Conservation (phyloP, 2,797 vertebrate species). For the Cynopterus sphinx region DNA sequence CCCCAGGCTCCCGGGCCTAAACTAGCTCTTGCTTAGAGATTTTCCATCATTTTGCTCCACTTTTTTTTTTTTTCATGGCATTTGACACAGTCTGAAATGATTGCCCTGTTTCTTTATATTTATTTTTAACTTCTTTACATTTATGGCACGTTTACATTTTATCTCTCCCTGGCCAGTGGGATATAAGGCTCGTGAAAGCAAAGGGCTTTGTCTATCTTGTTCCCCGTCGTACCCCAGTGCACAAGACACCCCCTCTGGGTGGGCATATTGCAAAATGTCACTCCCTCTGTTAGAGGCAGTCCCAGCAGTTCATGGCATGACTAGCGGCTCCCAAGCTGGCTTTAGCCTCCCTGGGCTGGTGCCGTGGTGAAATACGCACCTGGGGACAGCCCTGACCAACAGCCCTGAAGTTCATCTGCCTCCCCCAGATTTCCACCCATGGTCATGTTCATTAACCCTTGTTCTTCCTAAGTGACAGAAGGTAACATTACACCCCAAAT, state of each 20-base stretch:
- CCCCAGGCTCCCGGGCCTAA: fast-evolving
- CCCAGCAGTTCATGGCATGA: neutral
- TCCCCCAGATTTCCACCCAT: fast-evolving
- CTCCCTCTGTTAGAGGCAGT: neutral
- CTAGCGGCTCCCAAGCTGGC: neutral
- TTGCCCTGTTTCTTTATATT: neutral
- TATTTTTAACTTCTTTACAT: neutral
- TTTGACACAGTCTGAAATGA: neutral
- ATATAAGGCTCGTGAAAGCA: too few relatives aligned
- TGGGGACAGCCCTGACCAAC: neutral
- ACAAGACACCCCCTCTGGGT: neutral
- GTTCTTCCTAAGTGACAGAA: neutral
- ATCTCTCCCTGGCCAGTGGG: neutral
- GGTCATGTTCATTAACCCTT: fast-evolving
- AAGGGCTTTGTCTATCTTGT: neutral
- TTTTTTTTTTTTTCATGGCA: neutral
- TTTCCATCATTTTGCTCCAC: neutral
- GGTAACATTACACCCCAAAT: fast-evolving
- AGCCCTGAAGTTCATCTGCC: neutral
- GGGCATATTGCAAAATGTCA: neutral
- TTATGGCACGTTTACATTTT: neutral
- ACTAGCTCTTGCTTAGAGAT: neutral
- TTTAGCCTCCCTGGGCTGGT: neutral
- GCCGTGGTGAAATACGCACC: neutral
- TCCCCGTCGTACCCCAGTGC: neutral